Percentiles rank a stretch among this genome's conserved stretches.
Evolutionary conservation across 2,797 vertebrate genomes (phyloP).

Genomic region (Pseudopleuronectes americanus): DNA sequence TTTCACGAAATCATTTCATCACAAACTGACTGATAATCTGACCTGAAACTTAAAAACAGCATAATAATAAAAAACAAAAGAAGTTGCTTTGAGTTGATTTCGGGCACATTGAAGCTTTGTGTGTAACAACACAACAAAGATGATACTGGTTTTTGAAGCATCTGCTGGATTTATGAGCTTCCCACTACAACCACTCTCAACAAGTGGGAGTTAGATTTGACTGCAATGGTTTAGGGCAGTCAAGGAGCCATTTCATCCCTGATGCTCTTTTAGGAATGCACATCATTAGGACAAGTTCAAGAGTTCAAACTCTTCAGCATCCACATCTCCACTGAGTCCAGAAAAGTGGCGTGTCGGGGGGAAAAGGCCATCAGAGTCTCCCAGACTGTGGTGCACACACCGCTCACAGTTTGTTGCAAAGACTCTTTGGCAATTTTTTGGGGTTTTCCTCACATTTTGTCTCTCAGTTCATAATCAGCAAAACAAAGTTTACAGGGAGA

Average conservation of each 20-base stretch:
- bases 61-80: slow-evolving; percentile 5
- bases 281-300: slow-evolving; percentile 22
- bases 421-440: too few relatives aligned
- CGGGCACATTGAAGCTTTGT: background rate
- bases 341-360: background rate
- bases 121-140: background rate
- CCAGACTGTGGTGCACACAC: background rate
- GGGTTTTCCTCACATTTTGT: too few relatives aligned
- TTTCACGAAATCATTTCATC: background rate
- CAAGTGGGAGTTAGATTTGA: background rate
- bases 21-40: background rate
- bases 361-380: background rate
- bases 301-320: slow-evolving; percentile 25
- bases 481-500: too few relatives aligned
- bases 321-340: background rate
- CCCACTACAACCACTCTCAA: background rate
- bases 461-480: too few relatives aligned
- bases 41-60: background rate
- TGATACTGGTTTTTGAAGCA: background rate
- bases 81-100: background rate
- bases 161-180: background rate
- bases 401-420: background rate
- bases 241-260: slow-evolving; percentile 46
- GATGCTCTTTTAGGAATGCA: slow-evolving; percentile 16
- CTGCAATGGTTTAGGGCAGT: slow-evolving; percentile 38